Conservation (phyloP, 53 echinoderm and acorn worm species). For the Holothuria scabra region DNA sequence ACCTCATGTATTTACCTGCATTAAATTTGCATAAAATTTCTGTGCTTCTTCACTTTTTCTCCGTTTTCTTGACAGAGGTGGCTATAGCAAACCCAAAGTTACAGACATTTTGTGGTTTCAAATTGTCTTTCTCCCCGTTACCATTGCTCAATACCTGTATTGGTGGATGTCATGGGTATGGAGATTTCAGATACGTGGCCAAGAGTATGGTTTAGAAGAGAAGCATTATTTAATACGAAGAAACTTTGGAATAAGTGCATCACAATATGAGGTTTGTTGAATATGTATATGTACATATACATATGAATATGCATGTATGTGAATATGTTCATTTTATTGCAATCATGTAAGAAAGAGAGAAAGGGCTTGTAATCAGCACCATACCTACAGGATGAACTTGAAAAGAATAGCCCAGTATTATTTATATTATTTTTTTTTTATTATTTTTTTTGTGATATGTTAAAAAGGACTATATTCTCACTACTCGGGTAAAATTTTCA, state of each 20-base stretch:
- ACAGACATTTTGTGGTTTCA: constrained; percentile 91
- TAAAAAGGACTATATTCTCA: too few relatives aligned
- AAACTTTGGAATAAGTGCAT: constrained; percentile 61
- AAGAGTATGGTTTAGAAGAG: constrained; percentile 83
- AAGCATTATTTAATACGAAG: constrained; percentile 90
- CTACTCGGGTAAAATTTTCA: too few relatives aligned
- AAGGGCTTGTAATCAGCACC: neutral
- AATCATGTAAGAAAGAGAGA: neutral
- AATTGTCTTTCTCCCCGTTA: constrained; percentile 77
- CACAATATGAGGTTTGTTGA: constrained; percentile 80
- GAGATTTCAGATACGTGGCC: constrained; percentile 75
- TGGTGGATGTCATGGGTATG: constrained; percentile 87
- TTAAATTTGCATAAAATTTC: neutral
- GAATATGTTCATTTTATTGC: too few relatives aligned
- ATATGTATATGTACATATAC: too few relatives aligned
- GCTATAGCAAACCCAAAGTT: constrained; percentile 86
- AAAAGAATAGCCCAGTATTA: too few relatives aligned
- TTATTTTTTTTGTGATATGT: too few relatives aligned
- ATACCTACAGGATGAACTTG: too few relatives aligned
- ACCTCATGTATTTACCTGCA: neutral
- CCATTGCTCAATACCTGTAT: constrained; percentile 66
- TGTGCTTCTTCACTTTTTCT: neutral
- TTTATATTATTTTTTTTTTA: too few relatives aligned
- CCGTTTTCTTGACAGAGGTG: constrained; percentile 64
- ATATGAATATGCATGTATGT: too few relatives aligned